These are phyloP conservation scores for Zeugodacus cucurbitae DNA, from an alignment of 1,140 invertebrate genomes.

Conservation along the genomic window DNA sequence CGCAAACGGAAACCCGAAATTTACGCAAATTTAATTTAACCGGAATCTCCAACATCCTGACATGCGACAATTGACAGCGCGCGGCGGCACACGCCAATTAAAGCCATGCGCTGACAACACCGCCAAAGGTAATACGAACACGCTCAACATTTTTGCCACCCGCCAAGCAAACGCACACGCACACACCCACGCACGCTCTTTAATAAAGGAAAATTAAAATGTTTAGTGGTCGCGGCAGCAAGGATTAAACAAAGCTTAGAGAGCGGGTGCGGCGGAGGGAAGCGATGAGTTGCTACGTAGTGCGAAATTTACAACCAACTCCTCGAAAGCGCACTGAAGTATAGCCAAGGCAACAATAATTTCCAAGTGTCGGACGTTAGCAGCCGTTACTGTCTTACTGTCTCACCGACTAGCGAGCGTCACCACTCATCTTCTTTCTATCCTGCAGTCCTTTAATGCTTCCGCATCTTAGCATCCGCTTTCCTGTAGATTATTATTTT, in stretches of 20 bases:
- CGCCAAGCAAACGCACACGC: not conserved
- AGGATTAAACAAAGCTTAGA: not conserved
- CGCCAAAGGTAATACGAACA: not conserved
- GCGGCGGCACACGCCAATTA: not conserved
- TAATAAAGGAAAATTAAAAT: conserved; percentile 24
- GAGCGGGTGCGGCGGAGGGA: not conserved
- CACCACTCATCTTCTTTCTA: conserved; percentile 5
- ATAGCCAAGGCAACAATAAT: not conserved
- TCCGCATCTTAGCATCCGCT: conserved; percentile 14
- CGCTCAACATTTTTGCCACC: not conserved
- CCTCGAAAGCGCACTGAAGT: not conserved
- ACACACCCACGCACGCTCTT: not conserved
- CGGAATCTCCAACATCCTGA: not conserved
- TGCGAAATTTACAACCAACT: not conserved
- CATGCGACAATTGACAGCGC: not conserved
- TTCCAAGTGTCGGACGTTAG: not conserved
- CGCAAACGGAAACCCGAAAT: not conserved
- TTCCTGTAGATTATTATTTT: conserved; percentile 5
- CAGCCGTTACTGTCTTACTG: not conserved
- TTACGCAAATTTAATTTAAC: not conserved
- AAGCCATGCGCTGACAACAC: not conserved
- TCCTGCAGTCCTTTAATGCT: conserved; percentile 9
- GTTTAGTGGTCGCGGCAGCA: not conserved
- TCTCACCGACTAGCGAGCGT: too few relatives aligned
- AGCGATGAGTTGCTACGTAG: not conserved